Evolutionary conservation across 2,888 invertebrate species (phyloP).

Genomic region (Cataglyphis cursor): DNA sequence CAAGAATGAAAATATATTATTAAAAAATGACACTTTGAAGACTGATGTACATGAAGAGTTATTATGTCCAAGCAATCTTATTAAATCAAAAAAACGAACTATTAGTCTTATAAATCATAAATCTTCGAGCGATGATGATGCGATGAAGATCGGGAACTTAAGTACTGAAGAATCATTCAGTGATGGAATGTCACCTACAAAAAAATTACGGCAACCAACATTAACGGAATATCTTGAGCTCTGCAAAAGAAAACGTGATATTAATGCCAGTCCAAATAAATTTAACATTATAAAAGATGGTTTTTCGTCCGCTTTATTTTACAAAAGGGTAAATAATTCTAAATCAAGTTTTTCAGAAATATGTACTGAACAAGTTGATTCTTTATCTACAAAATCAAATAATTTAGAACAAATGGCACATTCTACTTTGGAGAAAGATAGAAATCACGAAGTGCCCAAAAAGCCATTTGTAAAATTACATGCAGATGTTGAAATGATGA

Average conservation of each 20-base stretch:
- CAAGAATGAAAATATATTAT: background rate
- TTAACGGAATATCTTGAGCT: conserved; percentile 59
- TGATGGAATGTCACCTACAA: conserved; percentile 11
- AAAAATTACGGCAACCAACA: conserved; percentile 63
- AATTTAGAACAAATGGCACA: background rate
- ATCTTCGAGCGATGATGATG: background rate
- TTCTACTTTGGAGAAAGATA: conserved; percentile 6
- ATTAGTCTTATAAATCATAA: background rate
- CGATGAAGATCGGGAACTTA: background rate
- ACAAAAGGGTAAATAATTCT: background rate
- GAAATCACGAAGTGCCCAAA: background rate
- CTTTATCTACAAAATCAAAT: background rate
- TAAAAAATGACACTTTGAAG: background rate
- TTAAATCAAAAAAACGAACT: conserved; percentile 1
- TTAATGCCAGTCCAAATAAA: background rate
- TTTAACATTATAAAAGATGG: background rate
- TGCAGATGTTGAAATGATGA: conserved; percentile 55
- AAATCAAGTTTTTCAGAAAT: background rate
- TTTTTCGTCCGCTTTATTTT: background rate
- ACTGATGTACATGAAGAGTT: background rate
- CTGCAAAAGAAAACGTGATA: conserved; percentile 2
- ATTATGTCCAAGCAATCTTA: background rate
- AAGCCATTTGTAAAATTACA: conserved; percentile 66
- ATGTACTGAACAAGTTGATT: background rate
- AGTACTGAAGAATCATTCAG: background rate